Evolutionary conservation across 2,113 vertebrate genomes (phyloP).

Genomic region (Cottus gobio): DNA sequence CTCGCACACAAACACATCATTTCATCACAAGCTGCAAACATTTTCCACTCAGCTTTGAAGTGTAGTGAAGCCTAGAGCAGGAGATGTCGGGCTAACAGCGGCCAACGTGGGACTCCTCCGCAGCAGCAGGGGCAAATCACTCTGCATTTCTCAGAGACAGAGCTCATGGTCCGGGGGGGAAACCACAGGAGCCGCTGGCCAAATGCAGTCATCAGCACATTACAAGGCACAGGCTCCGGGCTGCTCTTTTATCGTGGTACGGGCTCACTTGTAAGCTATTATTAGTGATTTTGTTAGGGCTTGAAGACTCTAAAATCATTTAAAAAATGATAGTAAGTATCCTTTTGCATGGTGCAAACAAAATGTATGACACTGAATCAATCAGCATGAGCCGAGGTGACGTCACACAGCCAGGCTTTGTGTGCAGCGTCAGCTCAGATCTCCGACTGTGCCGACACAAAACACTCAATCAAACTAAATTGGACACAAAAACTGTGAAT

Average conservation of each 20-base stretch:
- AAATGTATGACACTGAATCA: constrained; percentile 18
- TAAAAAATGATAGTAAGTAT: constrained; percentile 5
- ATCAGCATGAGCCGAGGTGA: constrained; percentile 31
- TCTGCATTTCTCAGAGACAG: constrained; percentile 48
- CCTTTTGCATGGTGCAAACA: constrained; percentile 27
- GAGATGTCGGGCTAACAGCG: constrained; percentile 63
- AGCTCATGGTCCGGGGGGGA: constrained; percentile 71
- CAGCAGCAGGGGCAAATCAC: constrained; percentile 53
- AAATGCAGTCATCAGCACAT: constrained; percentile 74
- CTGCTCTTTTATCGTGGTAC: constrained; percentile 35
- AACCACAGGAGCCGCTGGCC: constrained; percentile 69
- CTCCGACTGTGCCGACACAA: constrained; percentile 23
- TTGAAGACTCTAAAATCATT: constrained; percentile 1
- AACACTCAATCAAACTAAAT: not conserved
- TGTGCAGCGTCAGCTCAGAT: constrained; percentile 20
- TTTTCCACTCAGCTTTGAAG: constrained; percentile 66
- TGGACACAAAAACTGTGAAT: constrained; percentile 19
- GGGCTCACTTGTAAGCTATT: constrained; percentile 33
- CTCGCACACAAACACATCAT: constrained; percentile 38
- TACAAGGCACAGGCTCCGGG: constrained; percentile 38
- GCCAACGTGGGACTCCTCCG: constrained; percentile 59
- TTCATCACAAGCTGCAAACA: constrained; percentile 62
- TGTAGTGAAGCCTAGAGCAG: constrained; percentile 49
- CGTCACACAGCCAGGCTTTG: constrained; percentile 29
- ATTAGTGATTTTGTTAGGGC: constrained; percentile 30